Evolutionary conservation across 35 echinoderm and acorn worm genomes (phyloP).

Genomic region (Lytechinus pictus): DNA sequence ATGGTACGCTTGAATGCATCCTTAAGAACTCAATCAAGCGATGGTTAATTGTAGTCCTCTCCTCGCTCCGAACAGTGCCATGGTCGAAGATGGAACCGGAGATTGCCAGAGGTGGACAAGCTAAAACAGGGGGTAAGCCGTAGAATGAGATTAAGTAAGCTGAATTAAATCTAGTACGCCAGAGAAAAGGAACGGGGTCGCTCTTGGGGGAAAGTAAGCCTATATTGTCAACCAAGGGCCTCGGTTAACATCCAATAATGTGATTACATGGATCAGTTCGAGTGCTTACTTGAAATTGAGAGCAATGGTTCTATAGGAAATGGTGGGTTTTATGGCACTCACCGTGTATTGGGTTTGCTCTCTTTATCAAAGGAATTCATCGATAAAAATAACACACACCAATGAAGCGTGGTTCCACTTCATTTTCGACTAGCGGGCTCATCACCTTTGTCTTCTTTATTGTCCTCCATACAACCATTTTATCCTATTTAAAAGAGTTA

Average conservation of each 20-base stretch:
- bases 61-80: background rate
- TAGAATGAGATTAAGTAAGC: constrained; percentile 13
- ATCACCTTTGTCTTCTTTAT: background rate
- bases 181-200: background rate
- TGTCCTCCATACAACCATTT: background rate
- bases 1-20: background rate
- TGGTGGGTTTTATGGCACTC: background rate
- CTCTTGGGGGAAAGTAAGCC: background rate
- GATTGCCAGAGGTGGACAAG: background rate
- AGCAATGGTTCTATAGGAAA: background rate
- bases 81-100: background rate
- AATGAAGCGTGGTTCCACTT: constrained; percentile 9
- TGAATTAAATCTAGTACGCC: background rate
- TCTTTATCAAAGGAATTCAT: background rate
- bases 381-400: background rate
- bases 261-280: background rate
- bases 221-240: background rate
- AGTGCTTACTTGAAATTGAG: constrained; percentile 4
- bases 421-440: background rate
- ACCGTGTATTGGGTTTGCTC: background rate
- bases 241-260: background rate
- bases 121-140: background rate
- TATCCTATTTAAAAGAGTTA: background rate
- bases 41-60: background rate
- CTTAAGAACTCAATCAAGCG: background rate